These are phyloP conservation scores for Saguinus oedipus DNA, from an alignment of 2,797 vertebrate species.

Conservation along the genomic window DNA sequence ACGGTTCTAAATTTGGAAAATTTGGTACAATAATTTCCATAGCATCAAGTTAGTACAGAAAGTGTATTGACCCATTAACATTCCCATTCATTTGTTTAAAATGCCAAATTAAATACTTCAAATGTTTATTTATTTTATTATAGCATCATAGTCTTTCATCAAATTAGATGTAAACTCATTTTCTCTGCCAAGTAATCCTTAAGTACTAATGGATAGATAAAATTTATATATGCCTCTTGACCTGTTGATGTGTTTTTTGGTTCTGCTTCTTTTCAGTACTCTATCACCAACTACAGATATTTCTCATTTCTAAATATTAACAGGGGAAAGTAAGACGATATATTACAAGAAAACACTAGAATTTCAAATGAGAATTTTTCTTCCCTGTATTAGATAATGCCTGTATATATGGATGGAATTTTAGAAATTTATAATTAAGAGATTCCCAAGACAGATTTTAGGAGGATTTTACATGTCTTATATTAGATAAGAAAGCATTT, in stretches of 20 bases:
- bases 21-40: not conserved
- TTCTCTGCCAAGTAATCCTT: conserved; percentile 10
- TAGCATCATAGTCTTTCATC: not conserved
- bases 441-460: not conserved
- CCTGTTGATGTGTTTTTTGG: not conserved
- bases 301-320: conserved; percentile 37
- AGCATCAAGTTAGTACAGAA: not conserved
- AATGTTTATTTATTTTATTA: not conserved
- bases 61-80: not conserved
- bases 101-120: conserved; percentile 8
- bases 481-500: not conserved
- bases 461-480: not conserved
- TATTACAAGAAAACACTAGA: not conserved
- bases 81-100: conserved; percentile 42
- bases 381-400: not conserved
- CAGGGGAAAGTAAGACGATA: not conserved
- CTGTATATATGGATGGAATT: not conserved
- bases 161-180: not conserved
- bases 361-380: conserved; percentile 19
- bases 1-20: conserved; percentile 17
- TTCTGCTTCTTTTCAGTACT: not conserved
- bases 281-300: not conserved
- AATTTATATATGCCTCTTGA: not conserved
- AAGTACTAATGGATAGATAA: not conserved
- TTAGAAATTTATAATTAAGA: not conserved